These are phyloP conservation scores for Gasteruption jaculator DNA, from an alignment of 2,888 invertebrate genomes.

Conservation along the genomic window DNA sequence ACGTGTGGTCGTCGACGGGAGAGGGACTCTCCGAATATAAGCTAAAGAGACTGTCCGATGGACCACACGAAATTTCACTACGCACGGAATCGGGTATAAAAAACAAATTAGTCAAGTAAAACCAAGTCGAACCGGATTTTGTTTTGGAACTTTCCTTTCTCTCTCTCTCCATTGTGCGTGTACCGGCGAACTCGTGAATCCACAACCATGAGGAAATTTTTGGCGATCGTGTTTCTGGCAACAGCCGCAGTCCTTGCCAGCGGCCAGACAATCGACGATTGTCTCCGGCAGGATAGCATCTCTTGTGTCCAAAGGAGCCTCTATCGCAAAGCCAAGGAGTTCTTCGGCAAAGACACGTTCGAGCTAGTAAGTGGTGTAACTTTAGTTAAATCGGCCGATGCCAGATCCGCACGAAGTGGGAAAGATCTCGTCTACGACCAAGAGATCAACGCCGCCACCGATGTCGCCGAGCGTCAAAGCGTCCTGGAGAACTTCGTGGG, in stretches of 20 bases:
- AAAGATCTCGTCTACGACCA: conserved; percentile 53
- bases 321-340: conserved; percentile 57
- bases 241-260: conserved; percentile 30
- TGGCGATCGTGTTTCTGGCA: conserved; percentile 32
- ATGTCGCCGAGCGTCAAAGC: conserved; percentile 55
- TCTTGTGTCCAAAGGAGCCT: conserved; percentile 61
- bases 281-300: conserved; percentile 61
- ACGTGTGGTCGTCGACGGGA: conserved; percentile 24
- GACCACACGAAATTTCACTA: conserved; percentile 49
- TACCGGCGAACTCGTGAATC: conserved; percentile 8
- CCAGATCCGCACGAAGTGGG: conserved; percentile 51
- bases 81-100: conserved; percentile 38
- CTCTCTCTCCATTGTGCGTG: conserved; percentile 15
- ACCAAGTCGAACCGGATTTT: conserved; percentile 2
- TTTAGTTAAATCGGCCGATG: conserved; percentile 44
- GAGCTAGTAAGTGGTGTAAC: conserved; percentile 58
- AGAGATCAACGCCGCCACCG: conserved; percentile 53
- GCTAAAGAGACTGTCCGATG: conserved; percentile 48
- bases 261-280: conserved; percentile 54
- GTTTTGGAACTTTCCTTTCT: conserved; percentile 1
- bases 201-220: too few relatives aligned
- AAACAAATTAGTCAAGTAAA: conserved; percentile 12
- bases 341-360: conserved; percentile 59
- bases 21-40: conserved; percentile 47
- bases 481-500: conserved; percentile 59